Percentiles rank a stretch among this genome's conserved stretches.
These are phyloP conservation scores for Cuniculus paca DNA, from an alignment of 2,797 vertebrate species.

Conservation along the genomic window DNA sequence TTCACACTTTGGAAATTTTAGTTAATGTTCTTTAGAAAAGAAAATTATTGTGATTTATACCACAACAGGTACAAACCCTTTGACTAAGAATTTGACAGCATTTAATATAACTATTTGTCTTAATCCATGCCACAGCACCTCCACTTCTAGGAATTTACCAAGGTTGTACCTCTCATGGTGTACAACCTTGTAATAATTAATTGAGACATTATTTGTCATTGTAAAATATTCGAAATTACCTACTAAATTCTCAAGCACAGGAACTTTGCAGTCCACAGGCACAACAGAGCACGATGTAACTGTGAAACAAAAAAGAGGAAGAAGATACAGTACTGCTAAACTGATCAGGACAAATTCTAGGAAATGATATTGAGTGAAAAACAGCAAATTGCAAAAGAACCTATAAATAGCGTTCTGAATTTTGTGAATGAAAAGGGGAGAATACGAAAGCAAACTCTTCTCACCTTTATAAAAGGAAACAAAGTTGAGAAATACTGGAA, in stretches of 20 bases:
- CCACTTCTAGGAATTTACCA: not conserved
- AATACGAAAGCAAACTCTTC: not conserved
- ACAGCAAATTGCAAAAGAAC: not conserved
- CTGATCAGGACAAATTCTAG: not conserved
- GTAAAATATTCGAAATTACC: not conserved
- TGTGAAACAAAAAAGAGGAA: not conserved
- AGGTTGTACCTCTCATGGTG: not conserved
- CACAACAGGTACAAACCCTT: not conserved
- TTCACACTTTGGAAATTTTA: not conserved
- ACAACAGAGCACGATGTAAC: fast-evolving
- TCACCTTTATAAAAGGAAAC: not conserved
- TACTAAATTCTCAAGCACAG: not conserved
- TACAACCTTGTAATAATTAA: too few species aligned
- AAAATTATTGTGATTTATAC: not conserved
- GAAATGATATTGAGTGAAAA: not conserved
- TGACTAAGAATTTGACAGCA: not conserved
- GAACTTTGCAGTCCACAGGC: fast-evolving
- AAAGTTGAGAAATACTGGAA: not conserved
- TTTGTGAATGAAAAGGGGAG: not conserved
- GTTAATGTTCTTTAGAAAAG: not conserved
- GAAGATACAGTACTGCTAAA: not conserved
- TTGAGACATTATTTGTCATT: not conserved
- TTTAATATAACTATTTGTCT: not conserved
- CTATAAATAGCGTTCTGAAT: too few species aligned
- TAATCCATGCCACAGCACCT: not conserved